Conservation (phyloP, 2,113 vertebrate genomes). For the Lagopus muta region DNA sequence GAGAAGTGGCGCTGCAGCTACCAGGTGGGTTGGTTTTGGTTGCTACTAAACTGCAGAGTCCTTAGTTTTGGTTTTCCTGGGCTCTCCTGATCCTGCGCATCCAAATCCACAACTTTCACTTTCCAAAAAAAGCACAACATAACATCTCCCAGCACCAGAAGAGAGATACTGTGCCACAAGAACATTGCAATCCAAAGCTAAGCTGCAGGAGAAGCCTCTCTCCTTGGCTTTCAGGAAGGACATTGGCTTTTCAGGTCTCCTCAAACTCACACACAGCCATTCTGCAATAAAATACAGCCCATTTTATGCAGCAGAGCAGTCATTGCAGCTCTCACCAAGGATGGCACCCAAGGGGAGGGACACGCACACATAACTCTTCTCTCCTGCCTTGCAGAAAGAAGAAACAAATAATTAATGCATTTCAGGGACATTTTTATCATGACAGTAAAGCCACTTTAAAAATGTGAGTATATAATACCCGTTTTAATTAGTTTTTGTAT, state of each 20-base stretch:
- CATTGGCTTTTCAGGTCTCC: background rate
- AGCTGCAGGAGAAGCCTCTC: background rate
- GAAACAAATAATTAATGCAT: background rate
- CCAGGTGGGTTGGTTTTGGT: background rate
- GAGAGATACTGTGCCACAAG: background rate
- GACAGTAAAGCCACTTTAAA: background rate
- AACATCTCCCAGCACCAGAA: background rate
- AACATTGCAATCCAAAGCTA: background rate
- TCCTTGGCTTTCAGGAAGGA: background rate
- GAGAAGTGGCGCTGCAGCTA: background rate
- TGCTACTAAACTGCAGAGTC: background rate
- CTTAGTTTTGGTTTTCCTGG: background rate
- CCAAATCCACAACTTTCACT: background rate
- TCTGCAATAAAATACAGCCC: background rate
- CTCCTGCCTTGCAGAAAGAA: background rate
- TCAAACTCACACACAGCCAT: background rate
- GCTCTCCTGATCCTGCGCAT: background rate
- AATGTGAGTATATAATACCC: background rate
- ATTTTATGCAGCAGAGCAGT: background rate
- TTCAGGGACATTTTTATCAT: background rate
- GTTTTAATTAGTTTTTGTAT: background rate
- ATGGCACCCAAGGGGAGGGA: background rate
- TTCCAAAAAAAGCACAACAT: background rate
- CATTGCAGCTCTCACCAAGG: background rate
- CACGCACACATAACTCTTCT: rapidly evolving